These are phyloP conservation scores for Neoseiulus cucumeris DNA, from an alignment of 1,140 invertebrate species.

Conservation along the genomic window DNA sequence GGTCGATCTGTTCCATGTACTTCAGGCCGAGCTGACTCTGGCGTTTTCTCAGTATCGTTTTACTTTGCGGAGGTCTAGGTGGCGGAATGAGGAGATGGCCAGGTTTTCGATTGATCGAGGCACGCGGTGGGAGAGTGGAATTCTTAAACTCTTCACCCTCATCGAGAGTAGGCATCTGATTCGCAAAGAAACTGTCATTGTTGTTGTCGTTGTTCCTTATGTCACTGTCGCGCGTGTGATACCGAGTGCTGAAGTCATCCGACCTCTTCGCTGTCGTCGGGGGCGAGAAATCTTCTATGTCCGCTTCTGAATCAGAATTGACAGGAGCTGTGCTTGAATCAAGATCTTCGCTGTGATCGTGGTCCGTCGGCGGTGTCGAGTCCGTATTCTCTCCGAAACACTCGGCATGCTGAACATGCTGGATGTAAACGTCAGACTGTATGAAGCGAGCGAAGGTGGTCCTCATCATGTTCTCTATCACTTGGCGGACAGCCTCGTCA, in stretches of 20 bases:
- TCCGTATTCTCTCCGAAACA: too few species aligned
- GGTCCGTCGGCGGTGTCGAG: too few species aligned
- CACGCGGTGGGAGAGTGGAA: background rate
- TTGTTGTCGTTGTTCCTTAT: too few species aligned
- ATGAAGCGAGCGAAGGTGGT: slow-evolving; percentile 76
- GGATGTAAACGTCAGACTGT: slow-evolving; percentile 67
- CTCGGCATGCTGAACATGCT: slow-evolving; percentile 45
- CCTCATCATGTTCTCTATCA: slow-evolving; percentile 56
- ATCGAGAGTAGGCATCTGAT: background rate
- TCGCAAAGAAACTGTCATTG: background rate
- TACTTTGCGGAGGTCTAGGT: background rate
- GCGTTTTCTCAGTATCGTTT: background rate
- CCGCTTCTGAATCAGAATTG: too few species aligned
- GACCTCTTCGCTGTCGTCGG: too few species aligned
- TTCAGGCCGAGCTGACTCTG: background rate
- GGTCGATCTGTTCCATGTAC: slow-evolving; percentile 25
- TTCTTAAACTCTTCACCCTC: background rate
- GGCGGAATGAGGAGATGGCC: background rate
- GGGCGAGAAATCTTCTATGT: too few species aligned
- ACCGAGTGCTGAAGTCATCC: too few species aligned
- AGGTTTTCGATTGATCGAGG: background rate
- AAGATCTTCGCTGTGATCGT: too few species aligned
- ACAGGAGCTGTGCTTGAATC: too few species aligned
- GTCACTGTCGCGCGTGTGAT: too few species aligned
- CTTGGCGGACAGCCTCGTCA: slow-evolving; percentile 45